phyloP scores from a whole-genome alignment of 2,113 vertebrate genomes.

The Anolis carolinensis region DNA sequence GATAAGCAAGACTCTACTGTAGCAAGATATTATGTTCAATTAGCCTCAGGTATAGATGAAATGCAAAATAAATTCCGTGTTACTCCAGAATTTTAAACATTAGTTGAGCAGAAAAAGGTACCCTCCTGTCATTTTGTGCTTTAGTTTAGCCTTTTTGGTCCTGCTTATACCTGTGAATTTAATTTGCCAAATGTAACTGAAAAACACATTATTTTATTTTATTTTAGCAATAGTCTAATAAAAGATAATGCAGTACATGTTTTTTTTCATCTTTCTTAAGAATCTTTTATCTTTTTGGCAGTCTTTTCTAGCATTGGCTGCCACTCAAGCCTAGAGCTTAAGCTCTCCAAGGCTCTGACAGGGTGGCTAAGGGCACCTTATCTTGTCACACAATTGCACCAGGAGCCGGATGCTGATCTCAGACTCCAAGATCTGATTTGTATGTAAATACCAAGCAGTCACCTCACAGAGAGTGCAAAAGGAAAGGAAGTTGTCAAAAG shows the following conservation, averaged over 20 bases:
- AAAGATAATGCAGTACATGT: background rate
- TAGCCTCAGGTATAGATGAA: no score
- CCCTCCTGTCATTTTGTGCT: background rate
- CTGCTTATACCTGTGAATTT: background rate
- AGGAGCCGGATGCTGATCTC: slow-evolving; percentile 8
- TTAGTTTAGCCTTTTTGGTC: background rate
- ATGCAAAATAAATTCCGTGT: no score
- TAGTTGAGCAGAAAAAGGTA: background rate
- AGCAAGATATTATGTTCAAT: background rate
- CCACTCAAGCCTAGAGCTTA: background rate
- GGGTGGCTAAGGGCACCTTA: background rate
- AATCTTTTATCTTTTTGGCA: background rate
- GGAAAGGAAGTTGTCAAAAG: no score
- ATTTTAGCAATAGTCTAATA: background rate
- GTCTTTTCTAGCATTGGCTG: background rate
- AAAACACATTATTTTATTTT: background rate
- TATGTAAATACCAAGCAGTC: background rate
- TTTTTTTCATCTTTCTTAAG: background rate
- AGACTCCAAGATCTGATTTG: slow-evolving; percentile 1
- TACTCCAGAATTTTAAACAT: background rate
- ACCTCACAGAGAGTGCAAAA: background rate
- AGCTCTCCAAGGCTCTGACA: background rate
- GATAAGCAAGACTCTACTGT: no score
- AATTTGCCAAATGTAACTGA: background rate
- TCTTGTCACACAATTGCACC: background rate